Percentiles rank a stretch among this genome's conserved stretches.
Conservation (phyloP, 2,113 vertebrate genomes). For the Uropsilus gracilis region DNA sequence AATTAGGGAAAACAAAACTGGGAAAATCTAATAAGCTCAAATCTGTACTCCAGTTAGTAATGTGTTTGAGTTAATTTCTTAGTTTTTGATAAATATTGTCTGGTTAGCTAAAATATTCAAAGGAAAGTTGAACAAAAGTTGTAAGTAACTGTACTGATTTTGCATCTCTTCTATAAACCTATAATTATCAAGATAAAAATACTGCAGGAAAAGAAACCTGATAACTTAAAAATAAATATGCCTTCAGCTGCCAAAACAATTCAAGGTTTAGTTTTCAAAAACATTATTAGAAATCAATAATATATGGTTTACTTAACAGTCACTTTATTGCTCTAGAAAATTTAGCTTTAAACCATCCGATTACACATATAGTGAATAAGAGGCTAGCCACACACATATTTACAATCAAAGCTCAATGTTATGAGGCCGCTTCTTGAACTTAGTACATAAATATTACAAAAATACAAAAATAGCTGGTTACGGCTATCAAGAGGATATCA, state of each 20-base stretch:
- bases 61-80: constrained; percentile 25
- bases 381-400: constrained; percentile 62
- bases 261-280: constrained; percentile 52
- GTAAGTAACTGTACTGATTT: constrained; percentile 38
- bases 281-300: constrained; percentile 61
- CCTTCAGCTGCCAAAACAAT: constrained; percentile 68
- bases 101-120: neutral
- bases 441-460: constrained; percentile 78
- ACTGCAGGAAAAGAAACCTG: neutral
- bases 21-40: constrained; percentile 13
- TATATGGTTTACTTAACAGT: constrained; percentile 65
- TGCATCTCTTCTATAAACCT: constrained; percentile 32
- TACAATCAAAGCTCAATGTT: constrained; percentile 77
- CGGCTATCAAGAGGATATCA: constrained; percentile 62
- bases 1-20: constrained; percentile 38
- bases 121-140: neutral
- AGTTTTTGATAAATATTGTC: neutral
- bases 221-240: constrained; percentile 58
- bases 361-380: constrained; percentile 78
- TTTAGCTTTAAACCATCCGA: constrained; percentile 81
- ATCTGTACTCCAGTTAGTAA: constrained; percentile 30
- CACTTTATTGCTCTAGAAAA: constrained; percentile 86
- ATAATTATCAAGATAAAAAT: constrained; percentile 45
- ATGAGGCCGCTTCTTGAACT: constrained; percentile 80
- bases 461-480: constrained; percentile 80